Evolutionary conservation across 2,888 invertebrate species (phyloP), one percentile per base, ranked within the genome.

Genomic region (Drosophila heteroneura): DNA sequence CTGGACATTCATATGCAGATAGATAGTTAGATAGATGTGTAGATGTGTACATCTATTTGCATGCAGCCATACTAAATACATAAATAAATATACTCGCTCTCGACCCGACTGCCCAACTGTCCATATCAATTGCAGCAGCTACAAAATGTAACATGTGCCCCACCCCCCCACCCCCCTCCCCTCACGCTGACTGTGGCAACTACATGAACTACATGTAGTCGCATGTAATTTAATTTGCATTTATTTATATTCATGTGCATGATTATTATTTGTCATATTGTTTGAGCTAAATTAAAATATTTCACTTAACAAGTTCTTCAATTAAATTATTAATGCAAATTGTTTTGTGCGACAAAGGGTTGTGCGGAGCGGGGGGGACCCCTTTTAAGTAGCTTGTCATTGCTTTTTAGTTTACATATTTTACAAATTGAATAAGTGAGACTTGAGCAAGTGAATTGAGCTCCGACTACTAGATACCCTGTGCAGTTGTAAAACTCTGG

Each of bases 241-340:
- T 84, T 87, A 81, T 84, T 81, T 76, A 71, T 78, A 80, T 49
- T 54, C 58, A 53, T 61, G 57, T 54, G 58, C 44, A 62, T 75
- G 70, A 63, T 64, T 77, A 77, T 80, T 80, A 86, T 83, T 82
- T 83, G 82, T 73, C 86, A 80, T 75, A 74, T 79, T 83, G 82
- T 65, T 76, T 72, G 70, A 74, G 61, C 51, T 30, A 66, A 77
- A 85, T 82, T 88, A 82, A 81, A 85, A 86, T 86, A 86, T 89
- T 84, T 85, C 73, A 88, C 89, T 83, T 83, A 84, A 79, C 84
- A 88, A 84, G 86, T 86, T 89, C 77, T 86, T 77, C 81, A 86
- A 89, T 89, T 86, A 75, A 89, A 84, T 85, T 84, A 82, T 67
- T 82, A 75, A 83, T 86, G 83, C 83, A 83, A 84, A 82, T 85